Base-by-base conservation (phyloP, 2,113 vertebrate genomes). In the Vulpes lagopus region DNA sequence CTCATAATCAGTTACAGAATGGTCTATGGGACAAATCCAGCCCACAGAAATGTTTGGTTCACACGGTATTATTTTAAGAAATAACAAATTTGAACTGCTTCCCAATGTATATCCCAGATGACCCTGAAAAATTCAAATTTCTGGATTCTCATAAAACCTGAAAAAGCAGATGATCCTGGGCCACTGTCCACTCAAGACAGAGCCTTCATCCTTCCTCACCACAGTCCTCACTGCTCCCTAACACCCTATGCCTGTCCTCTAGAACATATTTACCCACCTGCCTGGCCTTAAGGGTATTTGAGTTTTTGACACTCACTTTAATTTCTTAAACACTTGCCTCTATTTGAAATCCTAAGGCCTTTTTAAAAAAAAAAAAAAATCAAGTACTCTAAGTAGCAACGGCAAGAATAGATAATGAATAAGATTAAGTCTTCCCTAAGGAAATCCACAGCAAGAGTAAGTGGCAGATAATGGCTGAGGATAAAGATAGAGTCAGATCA, bases 401-500 rank as follows among this genome's bases (percentile, higher is more conserved):
- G 59, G 81, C 85, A 96, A 79, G 79, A 97, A 93, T 25, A 96
- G 97, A 96, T 89, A 88, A 93, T 80, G 73, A 97, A 38, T 57
- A 81, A 59, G 95, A 97, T 87, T 71, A 96, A 90, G 89, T 80
- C 27, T 95, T 90, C 88, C 94, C 90, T 96, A 60, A 93, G 96
- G 95, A 96, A 97, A 96, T 89, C 73, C 92, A 85, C 64, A 83
- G 95, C 91, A n/a, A 79, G 53, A n/a, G 10, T 73, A 82, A 96
- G 92, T 69, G 80, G 49, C 94, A 96, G 92, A 91, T 92, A 92
- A 95, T 81, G 83, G 87, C 92, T 86, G 27, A 71, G 51, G 94
- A 92, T 95, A 94, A 86, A 97, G 93, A 97, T 32, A 96, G 95
- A 91, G 95, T 93, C 89, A 73, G 67, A 95, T 85, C 51, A 80